Conservation (phyloP, 2,888 invertebrate genomes). For the Fragum sueziense region DNA sequence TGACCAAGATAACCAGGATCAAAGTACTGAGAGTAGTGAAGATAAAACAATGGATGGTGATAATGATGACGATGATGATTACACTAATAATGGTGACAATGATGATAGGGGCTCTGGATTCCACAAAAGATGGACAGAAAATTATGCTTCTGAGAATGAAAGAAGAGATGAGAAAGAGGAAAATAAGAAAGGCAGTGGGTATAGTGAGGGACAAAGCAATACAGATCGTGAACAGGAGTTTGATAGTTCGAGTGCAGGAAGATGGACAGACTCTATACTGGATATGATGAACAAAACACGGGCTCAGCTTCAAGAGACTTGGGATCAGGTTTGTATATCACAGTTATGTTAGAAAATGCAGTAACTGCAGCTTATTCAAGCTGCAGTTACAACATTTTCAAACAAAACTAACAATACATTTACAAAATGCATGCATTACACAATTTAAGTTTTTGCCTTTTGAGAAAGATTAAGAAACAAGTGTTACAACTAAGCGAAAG, state of each 20-base stretch:
- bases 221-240: background rate
- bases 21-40: background rate
- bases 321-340: conserved; percentile 41
- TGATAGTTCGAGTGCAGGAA: background rate
- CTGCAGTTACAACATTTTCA: too few relatives aligned
- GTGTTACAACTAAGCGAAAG: too few relatives aligned
- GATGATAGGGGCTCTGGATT: background rate
- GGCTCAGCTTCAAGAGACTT: conserved; percentile 39
- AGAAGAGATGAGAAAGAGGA: too few relatives aligned
- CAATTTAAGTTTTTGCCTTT: too few relatives aligned
- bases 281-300: conserved; percentile 48
- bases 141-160: background rate
- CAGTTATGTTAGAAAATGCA: too few relatives aligned
- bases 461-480: too few relatives aligned
- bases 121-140: background rate
- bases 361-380: too few relatives aligned
- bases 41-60: background rate
- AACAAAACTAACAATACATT: too few relatives aligned
- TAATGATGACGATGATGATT: background rate
- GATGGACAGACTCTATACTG: conserved; percentile 41
- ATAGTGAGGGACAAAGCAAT: background rate
- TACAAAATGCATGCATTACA: too few relatives aligned
- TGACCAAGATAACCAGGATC: background rate
- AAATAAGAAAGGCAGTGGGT: background rate
- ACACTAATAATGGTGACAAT: background rate